Conservation (phyloP, 2,888 invertebrate genomes). For the Stenchaetothrips biformis region DNA sequence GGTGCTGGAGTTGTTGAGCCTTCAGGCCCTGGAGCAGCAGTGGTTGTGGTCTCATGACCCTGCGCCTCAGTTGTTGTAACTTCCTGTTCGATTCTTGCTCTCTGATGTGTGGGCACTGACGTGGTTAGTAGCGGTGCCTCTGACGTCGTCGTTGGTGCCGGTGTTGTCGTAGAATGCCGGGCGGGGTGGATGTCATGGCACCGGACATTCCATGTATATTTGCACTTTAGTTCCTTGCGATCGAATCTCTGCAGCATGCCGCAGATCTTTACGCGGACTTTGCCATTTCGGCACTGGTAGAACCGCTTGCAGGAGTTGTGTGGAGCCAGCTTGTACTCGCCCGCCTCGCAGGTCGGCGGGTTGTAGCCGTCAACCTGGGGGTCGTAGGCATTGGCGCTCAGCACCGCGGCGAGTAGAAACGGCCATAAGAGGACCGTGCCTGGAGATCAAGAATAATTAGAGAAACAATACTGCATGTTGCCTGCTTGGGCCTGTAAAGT, state of each 20-base stretch:
- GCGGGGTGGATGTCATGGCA: not conserved
- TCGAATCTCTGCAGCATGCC: not conserved
- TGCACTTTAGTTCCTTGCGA: not conserved
- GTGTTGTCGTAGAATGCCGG: not conserved
- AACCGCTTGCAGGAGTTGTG: not conserved
- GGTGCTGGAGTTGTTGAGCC: not conserved
- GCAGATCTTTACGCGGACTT: not conserved
- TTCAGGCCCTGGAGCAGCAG: not conserved
- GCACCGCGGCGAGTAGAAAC: constrained; percentile 2
- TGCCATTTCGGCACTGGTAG: not conserved
- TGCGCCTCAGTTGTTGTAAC: not conserved
- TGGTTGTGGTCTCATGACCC: not conserved
- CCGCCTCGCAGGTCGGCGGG: not conserved
- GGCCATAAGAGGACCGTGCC: not conserved
- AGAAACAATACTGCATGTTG: not conserved
- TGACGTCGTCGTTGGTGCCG: not conserved
- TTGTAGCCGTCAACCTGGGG: not conserved
- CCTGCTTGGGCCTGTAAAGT: no score
- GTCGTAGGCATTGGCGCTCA: not conserved
- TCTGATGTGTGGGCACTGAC: no score
- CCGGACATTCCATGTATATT: not conserved
- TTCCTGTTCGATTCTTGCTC: no score
- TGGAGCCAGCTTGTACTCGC: not conserved
- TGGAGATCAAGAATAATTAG: not conserved
- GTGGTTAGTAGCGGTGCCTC: not conserved